Base-by-base conservation (phyloP, 2,113 vertebrate species). In the Colius striatus region DNA sequence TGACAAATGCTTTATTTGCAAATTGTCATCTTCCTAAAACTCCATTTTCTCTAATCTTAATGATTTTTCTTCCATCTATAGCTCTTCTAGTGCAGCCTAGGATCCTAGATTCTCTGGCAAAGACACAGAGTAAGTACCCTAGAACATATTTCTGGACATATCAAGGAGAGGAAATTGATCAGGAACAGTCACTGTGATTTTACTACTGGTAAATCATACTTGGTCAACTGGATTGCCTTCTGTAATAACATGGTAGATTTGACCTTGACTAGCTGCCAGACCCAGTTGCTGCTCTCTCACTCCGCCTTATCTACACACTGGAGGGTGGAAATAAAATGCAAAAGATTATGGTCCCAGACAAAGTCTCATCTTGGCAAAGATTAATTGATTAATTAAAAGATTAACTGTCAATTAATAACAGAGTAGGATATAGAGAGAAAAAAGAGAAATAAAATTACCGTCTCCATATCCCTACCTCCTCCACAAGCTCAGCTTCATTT, bases 101-200 rank as follows among this genome's bases (percentile, higher is more conserved):
- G 17, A 55, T 65, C 45, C 27, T 53, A 76, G 12, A 10, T 60
- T 48, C 26, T 70, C 60, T 53, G 8, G 5, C 15, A 54, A 87
- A 61, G 10, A 51, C 16, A 32, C 5, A 36, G 29, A 78, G 2
- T 0, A 0, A n/a, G 6, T 17, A 4, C 3, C 3, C 3, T 34
- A 45, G 13, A 76, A 63, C 7, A 57, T 12, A 65, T 36, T 94
- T 62, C 43, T 54, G 6, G 17, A 10, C 22, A 45, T 11, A 27
- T 16, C 10, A 84, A 38, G 30, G 25, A 48, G 13, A 54, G 4
- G 8, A 84, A 63, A 57, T 19, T 34, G n/a, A 62, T 58, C n/a
- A 67, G 32, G 22, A 83, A 32, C 5, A 78, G 32, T 47, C 58
- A 75, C 2, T 3, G 7, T 47, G 3, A 34, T 13, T 87, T 90